Conservation (phyloP, 92 coral and sea anemone genomes). For the Anthopleura xanthogrammica region DNA sequence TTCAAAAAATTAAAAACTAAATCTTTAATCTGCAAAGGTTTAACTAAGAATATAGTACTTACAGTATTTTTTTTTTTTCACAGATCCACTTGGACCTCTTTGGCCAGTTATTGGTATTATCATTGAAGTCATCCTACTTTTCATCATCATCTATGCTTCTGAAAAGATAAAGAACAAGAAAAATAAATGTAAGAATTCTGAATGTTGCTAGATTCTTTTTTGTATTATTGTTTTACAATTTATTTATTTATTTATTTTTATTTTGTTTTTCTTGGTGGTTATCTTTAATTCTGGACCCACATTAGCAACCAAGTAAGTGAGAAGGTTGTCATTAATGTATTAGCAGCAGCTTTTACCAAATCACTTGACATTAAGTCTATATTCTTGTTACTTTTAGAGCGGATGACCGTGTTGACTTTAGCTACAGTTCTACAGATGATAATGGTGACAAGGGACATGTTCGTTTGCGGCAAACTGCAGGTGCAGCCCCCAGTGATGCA, state of each 20-base stretch:
- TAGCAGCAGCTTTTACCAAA: background rate
- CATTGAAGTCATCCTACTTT: slow-evolving; percentile 41
- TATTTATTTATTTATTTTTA: slow-evolving; percentile 16
- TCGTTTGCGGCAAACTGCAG: slow-evolving; percentile 55
- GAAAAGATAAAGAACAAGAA: slow-evolving; percentile 65
- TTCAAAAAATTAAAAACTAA: too few relatives aligned
- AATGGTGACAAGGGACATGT: slow-evolving; percentile 59
- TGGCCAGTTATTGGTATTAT: background rate
- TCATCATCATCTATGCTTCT: slow-evolving; percentile 59
- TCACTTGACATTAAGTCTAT: background rate
- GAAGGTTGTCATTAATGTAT: background rate
- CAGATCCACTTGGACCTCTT: slow-evolving; percentile 20
- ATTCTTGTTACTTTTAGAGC: background rate
- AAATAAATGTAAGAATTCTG: slow-evolving; percentile 36
- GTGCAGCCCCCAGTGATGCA: background rate
- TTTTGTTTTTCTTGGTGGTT: slow-evolving; percentile 33
- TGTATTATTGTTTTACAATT: slow-evolving; percentile 7
- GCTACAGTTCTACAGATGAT: slow-evolving; percentile 73
- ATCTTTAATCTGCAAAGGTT: too few relatives aligned
- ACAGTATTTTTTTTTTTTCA: background rate
- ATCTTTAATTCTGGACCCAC: slow-evolving; percentile 20
- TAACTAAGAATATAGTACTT: background rate
- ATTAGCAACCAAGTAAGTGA: slow-evolving; percentile 36
- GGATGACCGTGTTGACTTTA: slow-evolving; percentile 64
- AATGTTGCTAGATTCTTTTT: background rate